Conservation (phyloP, 2,797 vertebrate genomes). For the Remorina albescens region DNA sequence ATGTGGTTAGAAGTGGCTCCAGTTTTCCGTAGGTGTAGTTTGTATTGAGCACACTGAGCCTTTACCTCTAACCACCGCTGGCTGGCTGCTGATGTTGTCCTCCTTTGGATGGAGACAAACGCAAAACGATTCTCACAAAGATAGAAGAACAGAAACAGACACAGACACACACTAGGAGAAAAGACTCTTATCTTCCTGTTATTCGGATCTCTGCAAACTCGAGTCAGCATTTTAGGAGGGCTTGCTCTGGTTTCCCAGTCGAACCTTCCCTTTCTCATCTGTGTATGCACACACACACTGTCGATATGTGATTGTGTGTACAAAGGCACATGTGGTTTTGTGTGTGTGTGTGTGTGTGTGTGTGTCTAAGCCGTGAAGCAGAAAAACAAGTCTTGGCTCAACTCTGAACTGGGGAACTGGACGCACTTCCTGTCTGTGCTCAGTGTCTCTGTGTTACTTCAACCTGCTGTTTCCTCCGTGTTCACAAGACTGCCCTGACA, state of each 20-base stretch:
- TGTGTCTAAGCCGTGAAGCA: slow-evolving; percentile 33
- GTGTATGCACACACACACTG: slow-evolving; percentile 6
- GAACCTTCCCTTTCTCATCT: slow-evolving; percentile 67
- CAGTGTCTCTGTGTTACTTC: slow-evolving; percentile 70
- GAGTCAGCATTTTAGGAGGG: slow-evolving; percentile 84
- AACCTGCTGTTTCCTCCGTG: slow-evolving; percentile 72
- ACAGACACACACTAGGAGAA: slow-evolving; percentile 44
- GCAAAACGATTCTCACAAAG: slow-evolving; percentile 28
- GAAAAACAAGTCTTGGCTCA: slow-evolving; percentile 75
- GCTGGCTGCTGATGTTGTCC: slow-evolving; percentile 35
- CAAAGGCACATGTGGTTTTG: background rate
- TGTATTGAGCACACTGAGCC: slow-evolving; percentile 3
- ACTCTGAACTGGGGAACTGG: slow-evolving; percentile 81
- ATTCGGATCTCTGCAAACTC: slow-evolving; percentile 80
- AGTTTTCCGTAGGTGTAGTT: too few species aligned
- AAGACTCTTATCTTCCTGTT: slow-evolving; percentile 83
- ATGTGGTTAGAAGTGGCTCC: slow-evolving; percentile 41
- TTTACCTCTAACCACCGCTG: slow-evolving; percentile 22
- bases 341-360: slow-evolving; percentile 10
- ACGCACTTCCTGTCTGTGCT: slow-evolving; percentile 79
- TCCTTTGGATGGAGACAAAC: slow-evolving; percentile 6
- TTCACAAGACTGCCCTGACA: slow-evolving; percentile 33
- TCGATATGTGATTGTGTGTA: background rate
- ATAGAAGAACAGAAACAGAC: slow-evolving; percentile 32
- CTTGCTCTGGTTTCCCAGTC: slow-evolving; percentile 77